Evolutionary conservation across 2,797 vertebrate species (phyloP).

Genomic region (Muscicapa striata): DNA sequence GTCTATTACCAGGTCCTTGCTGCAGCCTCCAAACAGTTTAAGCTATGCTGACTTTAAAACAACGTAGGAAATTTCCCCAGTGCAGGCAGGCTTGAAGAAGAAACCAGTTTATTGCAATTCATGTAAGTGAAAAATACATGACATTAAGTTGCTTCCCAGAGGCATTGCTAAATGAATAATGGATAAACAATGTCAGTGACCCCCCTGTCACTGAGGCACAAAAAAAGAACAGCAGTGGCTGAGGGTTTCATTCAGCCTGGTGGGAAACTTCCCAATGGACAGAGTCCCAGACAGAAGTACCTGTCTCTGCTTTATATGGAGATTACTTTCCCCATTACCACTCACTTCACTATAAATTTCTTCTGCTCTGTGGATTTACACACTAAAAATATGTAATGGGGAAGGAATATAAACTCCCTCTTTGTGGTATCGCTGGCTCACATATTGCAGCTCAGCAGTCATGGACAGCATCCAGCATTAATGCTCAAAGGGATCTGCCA

Average conservation of each 20-base stretch:
- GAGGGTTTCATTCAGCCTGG: background rate
- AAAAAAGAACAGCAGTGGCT: background rate
- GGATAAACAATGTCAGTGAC: conserved; percentile 6
- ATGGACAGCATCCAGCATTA: conserved; percentile 31
- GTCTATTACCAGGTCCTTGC: background rate
- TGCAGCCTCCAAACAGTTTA: background rate
- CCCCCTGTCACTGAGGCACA: background rate
- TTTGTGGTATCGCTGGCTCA: conserved; percentile 10
- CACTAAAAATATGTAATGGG: conserved; percentile 9
- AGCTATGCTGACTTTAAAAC: background rate
- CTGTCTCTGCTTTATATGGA: conserved; percentile 2
- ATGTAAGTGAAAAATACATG: conserved; percentile 29
- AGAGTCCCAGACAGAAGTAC: background rate
- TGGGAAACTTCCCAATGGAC: background rate
- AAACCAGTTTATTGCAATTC: background rate
- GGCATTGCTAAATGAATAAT: conserved; percentile 44
- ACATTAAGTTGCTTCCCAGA: background rate
- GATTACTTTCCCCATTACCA: conserved; percentile 37
- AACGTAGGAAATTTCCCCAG: background rate
- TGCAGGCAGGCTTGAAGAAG: conserved; percentile 17
- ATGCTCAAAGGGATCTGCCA: background rate
- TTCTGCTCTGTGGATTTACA: conserved; percentile 46
- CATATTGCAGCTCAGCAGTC: conserved; percentile 50
- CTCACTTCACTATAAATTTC: conserved; percentile 3
- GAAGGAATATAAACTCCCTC: conserved; percentile 24